These are phyloP conservation scores for Aspidoscelis tigris DNA, from an alignment of 2,113 vertebrate species.

Conservation along the genomic window DNA sequence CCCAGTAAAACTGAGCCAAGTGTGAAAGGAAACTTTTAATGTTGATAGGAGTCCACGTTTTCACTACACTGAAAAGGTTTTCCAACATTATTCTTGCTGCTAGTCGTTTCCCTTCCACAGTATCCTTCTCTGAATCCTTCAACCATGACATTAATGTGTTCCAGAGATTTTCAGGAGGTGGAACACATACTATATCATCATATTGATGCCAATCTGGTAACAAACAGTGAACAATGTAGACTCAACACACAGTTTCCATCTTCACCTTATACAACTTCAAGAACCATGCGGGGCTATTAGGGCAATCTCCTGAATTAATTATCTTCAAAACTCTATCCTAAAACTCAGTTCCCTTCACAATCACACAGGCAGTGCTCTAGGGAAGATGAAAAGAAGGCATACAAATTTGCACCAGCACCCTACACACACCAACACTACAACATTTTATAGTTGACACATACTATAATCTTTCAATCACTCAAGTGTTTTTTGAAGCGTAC, in stretches of 20 bases:
- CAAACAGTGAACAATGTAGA: too few species aligned
- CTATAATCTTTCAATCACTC: background rate
- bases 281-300: too few species aligned
- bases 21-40: slow-evolving; percentile 79
- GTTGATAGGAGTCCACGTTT: slow-evolving; percentile 75
- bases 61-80: slow-evolving; percentile 84
- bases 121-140: accelerated
- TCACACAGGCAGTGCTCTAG: too few species aligned
- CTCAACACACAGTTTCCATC: too few species aligned
- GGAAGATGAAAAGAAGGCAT: too few species aligned
- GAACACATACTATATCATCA: slow-evolving; percentile 87
- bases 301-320: too few species aligned
- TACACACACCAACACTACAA: too few species aligned
- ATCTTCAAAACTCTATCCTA: too few species aligned
- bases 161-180: accelerated
- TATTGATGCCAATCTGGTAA: slow-evolving; percentile 92
- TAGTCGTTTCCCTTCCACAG: slow-evolving; percentile 79
- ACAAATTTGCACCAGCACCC: too few species aligned
- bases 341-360: too few species aligned
- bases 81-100: slow-evolving; percentile 84
- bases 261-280: too few species aligned
- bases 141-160: accelerated
- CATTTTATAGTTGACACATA: too few species aligned
- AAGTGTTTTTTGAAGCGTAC: background rate
- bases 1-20: slow-evolving; percentile 77